Base-by-base conservation (phyloP, 2,888 invertebrate genomes). In the Nematopogon swammerdamellus region DNA sequence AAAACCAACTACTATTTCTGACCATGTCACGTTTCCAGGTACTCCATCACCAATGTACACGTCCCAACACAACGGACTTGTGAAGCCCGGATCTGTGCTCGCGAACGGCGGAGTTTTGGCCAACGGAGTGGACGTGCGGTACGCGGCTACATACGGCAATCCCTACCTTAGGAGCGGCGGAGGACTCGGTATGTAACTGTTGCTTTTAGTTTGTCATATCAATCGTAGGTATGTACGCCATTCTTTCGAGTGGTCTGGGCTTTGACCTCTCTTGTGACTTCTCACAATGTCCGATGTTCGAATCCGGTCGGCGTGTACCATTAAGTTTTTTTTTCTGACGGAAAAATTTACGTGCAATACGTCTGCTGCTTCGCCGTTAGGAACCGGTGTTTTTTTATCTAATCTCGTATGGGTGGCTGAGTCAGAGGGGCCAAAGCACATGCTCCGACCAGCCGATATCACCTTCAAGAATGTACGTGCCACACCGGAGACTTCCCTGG, bases 121-220 rank as follows among this genome's bases (percentile, higher is more conserved):
- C 45, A 49, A 46, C 16, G 77, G 79, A 19, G 88, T 94, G 20
- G 94, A 94, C 68, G 92, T 93, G 1, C 81, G 93, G 55, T 95
- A 90, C 67, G 92, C 92, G 48, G 94, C 95, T 36, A 89, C 92
- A 6, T 95, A 95, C 63, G 91, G 92, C 50, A 95, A 95, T 70
- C 94, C 94, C 1, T 94, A 94, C 69, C 76, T 93, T 55, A 81
- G 93, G 63, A 86, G 85, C 52, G 85, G 85, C 47, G 85, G 82
- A 53, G 82, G 72, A 0, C 65, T 83, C 11, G 82, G 84, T 65
- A 61, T 82, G 71, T 68, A 44, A 25, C 25, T 50, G 18, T 25
- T 42, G 25, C 10, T 46, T 30, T n/a, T n/a, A 25, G 17, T 44
- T 20, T 1, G 16, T 43, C 19, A 20, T 16, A 14, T 48, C 45